These are phyloP conservation scores for Lutjanus campechanus DNA, from an alignment of 2,797 vertebrate species.

Conservation along the genomic window DNA sequence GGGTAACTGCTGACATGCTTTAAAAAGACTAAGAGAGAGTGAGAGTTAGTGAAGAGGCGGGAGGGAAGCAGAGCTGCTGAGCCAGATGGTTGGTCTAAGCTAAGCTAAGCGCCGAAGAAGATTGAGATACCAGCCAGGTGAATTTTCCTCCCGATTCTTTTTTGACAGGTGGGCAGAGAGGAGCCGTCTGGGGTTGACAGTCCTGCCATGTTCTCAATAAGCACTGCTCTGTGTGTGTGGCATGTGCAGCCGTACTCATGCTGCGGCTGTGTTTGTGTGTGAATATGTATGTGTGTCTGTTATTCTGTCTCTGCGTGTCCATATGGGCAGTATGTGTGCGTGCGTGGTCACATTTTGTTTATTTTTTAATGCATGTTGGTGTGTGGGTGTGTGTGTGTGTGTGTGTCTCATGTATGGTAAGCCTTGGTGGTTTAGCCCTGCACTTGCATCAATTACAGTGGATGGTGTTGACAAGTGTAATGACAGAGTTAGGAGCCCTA, in stretches of 20 bases:
- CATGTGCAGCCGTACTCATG: constrained; percentile 58
- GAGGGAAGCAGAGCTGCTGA: constrained; percentile 71
- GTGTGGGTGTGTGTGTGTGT: constrained; percentile 23
- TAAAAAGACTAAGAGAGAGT: constrained; percentile 75
- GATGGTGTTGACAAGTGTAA: constrained; percentile 92
- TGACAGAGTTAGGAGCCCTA: constrained; percentile 87
- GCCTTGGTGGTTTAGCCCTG: constrained; percentile 82
- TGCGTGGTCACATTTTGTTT: constrained; percentile 48
- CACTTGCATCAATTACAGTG: constrained; percentile 90
- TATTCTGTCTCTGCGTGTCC: constrained; percentile 51
- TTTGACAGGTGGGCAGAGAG: constrained; percentile 69
- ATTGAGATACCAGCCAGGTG: constrained; percentile 82
- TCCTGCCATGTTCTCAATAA: constrained; percentile 63
- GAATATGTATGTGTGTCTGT: constrained; percentile 73
- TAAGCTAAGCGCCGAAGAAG: constrained; percentile 76
- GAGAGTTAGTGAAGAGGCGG: constrained; percentile 60
- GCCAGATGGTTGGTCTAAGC: constrained; percentile 79
- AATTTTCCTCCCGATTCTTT: constrained; percentile 68
- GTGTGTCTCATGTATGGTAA: constrained; percentile 58
- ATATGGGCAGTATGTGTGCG: constrained; percentile 55
- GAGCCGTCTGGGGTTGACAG: constrained; percentile 70
- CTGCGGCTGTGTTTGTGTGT: constrained; percentile 71
- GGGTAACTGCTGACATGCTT: constrained; percentile 79
- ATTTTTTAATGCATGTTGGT: constrained; percentile 25
- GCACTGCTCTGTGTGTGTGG: constrained; percentile 30